Conservation (phyloP, 2,113 vertebrate species). For the Natator depressus region DNA sequence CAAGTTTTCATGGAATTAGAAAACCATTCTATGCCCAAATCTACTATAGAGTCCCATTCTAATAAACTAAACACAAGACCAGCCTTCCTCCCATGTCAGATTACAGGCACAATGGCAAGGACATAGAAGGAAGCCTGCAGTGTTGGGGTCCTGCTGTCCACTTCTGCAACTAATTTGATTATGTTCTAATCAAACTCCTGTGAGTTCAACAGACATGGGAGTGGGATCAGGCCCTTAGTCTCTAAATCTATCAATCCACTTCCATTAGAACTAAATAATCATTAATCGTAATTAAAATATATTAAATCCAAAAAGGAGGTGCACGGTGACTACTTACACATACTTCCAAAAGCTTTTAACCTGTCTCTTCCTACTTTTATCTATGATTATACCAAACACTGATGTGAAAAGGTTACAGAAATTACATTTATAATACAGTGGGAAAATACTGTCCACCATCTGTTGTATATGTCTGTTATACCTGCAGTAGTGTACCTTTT, state of each 20-base stretch:
- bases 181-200: neutral
- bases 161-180: neutral
- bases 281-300: neutral
- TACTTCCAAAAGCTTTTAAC: neutral
- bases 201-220: neutral
- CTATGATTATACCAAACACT: neutral
- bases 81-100: neutral
- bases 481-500: neutral
- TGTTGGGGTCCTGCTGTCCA: neutral
- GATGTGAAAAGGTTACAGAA: neutral
- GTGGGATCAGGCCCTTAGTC: neutral
- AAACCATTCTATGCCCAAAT: neutral
- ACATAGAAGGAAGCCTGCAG: neutral
- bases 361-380: neutral
- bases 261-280: neutral
- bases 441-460: neutral
- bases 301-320: neutral
- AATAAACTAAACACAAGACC: too few relatives aligned
- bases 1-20: neutral
- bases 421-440: neutral
- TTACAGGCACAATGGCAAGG: neutral
- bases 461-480: neutral
- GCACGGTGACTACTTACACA: neutral
- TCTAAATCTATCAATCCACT: neutral
- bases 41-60: neutral